Evolutionary conservation across 2,797 vertebrate species (phyloP), one percentile per base, ranked within the genome.

Genomic region (Neosilurus hyrtlii): DNA sequence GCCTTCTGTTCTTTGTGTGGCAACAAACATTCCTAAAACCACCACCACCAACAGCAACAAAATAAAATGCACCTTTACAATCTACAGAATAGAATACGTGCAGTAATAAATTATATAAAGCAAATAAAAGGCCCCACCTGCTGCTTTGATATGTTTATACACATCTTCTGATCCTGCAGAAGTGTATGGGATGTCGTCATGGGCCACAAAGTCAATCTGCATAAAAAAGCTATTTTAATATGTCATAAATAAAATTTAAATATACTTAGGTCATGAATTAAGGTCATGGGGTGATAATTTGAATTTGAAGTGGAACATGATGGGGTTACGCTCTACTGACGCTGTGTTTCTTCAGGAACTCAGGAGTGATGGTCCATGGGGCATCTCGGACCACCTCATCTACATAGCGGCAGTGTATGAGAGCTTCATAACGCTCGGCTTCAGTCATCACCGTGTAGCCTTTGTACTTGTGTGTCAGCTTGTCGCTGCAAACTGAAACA

Each of bases 371-470:
- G 0, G 95, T 97, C 98, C 98, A 99, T 0, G 97, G 98, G 52
- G 98, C 98, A 54, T 99, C 96, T 68, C 95, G 94, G 89, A 99
- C 96, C 88, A 99, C 97, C 92, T 99, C 98, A 26, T 99, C 98
- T 57, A 99, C 95, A 0, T 99, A 99, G n/a, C 98, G 97, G 86
- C 98, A 99, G 92, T 99, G 98, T 84, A 94, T 95, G 85, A 99
- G 95, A 35, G 98, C 97, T 51, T 99, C 98, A 0, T 99, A 99
- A 74, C 98, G 93, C 85, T 99, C 98, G 0, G 93, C 93, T 90
- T 99, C 98, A 1, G 95, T 97, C 98, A 99, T 99, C 92, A 99
- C 98, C 0, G 98, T 99, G 89, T 96, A 99, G 85, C 98, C 98
- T 91, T 99, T 99, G 85, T 93, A 97, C 91, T 97, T 97, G 92